phyloP scores from a whole-genome alignment of 2,113 vertebrate genomes.

The Stercorarius parasiticus region DNA sequence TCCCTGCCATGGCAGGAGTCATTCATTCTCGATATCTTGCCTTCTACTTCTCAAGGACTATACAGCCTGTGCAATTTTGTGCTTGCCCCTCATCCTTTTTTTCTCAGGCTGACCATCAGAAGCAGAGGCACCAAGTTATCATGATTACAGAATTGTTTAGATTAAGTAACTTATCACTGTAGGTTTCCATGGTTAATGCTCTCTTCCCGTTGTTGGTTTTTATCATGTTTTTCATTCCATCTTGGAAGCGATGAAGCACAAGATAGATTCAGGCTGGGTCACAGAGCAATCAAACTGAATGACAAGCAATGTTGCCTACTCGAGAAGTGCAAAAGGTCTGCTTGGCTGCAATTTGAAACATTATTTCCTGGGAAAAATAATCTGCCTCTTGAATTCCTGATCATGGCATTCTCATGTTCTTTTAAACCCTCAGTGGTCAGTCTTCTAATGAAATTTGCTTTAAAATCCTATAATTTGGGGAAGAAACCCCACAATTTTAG shows the following conservation, averaged over 20 bases:
- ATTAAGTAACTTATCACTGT: background rate
- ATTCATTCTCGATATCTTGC: background rate
- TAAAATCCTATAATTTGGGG: background rate
- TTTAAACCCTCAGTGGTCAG: background rate
- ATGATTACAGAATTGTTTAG: background rate
- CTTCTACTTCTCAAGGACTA: background rate
- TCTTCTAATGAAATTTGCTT: background rate
- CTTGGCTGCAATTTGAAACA: conserved; percentile 33
- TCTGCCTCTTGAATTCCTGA: conserved; percentile 34
- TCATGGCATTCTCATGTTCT: background rate
- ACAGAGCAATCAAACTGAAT: conserved; percentile 28
- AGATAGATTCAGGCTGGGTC: conserved; percentile 15
- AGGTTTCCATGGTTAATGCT: background rate
- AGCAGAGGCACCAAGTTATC: background rate
- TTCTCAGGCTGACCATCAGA: background rate
- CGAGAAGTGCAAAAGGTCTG: conserved; percentile 41
- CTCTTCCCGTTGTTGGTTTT: background rate
- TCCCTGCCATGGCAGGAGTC: background rate
- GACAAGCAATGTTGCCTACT: background rate
- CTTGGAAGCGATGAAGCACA: background rate
- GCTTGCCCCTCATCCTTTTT: background rate
- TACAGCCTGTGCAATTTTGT: background rate
- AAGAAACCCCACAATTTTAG: background rate
- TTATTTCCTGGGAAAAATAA: background rate
- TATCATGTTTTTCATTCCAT: background rate